A percentile compares a stretch with the other conserved stretches of the same genome.
These are phyloP conservation scores for Dilophus febrilis DNA, from an alignment of 2,888 invertebrate genomes.

Conservation along the genomic window DNA sequence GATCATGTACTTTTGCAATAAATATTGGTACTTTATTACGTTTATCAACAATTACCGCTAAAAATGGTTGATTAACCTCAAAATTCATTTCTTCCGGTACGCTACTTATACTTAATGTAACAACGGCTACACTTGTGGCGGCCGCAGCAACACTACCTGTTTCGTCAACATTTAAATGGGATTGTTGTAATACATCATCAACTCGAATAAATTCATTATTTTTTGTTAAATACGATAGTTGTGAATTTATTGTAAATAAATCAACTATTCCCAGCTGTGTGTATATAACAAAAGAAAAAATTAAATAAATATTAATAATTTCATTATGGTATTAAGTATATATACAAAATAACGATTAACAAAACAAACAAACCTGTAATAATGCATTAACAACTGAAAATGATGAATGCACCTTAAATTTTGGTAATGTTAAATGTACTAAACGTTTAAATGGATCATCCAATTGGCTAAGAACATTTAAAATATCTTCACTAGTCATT, in stretches of 20 bases:
- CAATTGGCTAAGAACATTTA: conserved; percentile 11
- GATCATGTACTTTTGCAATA: conserved; percentile 34
- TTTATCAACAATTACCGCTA: conserved; percentile 34
- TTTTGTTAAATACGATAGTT: conserved; percentile 21
- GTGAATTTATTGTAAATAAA: conserved; percentile 28
- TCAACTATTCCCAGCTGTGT: conserved; percentile 33
- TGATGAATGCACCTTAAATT: conserved; percentile 11
- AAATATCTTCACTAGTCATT: conserved; percentile 23
- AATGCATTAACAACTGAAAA: conserved; percentile 11
- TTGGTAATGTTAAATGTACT: conserved; percentile 13
- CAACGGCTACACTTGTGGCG: conserved; percentile 30
- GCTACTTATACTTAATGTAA: conserved; percentile 32
- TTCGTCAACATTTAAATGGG: conserved; percentile 35
- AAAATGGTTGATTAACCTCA: conserved; percentile 33
- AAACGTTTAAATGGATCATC: conserved; percentile 1
- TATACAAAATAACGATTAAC: conserved; percentile 1
- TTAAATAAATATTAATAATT: too few relatives aligned
- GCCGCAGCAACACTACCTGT: conserved; percentile 34
- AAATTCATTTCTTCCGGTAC: conserved; percentile 23
- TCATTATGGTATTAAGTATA: too few relatives aligned
- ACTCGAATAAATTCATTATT: conserved; percentile 15
- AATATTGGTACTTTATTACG: conserved; percentile 32
- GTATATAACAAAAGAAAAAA: too few relatives aligned
- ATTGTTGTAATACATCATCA: conserved; percentile 33
- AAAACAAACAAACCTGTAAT: conserved; percentile 11